Evolutionary conservation across 1,140 invertebrate species (phyloP).

Genomic region (Elysia chlorotica): DNA sequence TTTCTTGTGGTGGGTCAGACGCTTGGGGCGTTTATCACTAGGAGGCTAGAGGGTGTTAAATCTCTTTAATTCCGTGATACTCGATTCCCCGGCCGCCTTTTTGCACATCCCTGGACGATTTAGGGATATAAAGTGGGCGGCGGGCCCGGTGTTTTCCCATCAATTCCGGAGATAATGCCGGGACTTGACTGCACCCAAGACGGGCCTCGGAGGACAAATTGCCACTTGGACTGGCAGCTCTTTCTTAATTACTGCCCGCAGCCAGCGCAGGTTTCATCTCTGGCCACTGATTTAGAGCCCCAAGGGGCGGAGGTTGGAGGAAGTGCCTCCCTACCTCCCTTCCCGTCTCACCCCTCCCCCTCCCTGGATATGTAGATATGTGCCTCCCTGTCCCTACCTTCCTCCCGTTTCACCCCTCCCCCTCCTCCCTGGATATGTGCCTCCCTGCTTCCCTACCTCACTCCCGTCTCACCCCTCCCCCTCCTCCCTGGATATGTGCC

Average conservation of each 20-base stretch:
- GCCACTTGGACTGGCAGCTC: conserved; percentile 18
- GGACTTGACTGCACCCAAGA: not conserved
- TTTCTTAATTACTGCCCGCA: conserved; percentile 21
- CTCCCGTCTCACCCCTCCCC: no score
- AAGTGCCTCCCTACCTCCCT: no score
- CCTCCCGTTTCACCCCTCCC: no score
- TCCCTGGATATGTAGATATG: no score
- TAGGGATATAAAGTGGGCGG: conserved; percentile 10
- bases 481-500: no score
- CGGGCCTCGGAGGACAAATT: conserved; percentile 15
- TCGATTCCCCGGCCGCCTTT: not conserved
- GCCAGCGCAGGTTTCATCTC: conserved; percentile 18
- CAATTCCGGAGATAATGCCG: conserved; percentile 19
- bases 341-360: no score
- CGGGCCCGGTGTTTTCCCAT: conserved; percentile 15
- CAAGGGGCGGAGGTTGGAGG: not conserved
- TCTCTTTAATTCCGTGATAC: conserved; percentile 12
- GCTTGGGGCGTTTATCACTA: no score
- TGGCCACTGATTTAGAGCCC: conserved; percentile 13
- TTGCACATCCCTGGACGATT: conserved; percentile 15
- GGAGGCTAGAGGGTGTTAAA: conserved; percentile 8
- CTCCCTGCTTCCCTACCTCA: no score
- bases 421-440: no score
- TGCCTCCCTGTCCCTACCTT: no score
- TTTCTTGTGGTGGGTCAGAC: no score